phyloP scores from a whole-genome alignment of 1,140 invertebrate species.

The Drosophila azteca region DNA sequence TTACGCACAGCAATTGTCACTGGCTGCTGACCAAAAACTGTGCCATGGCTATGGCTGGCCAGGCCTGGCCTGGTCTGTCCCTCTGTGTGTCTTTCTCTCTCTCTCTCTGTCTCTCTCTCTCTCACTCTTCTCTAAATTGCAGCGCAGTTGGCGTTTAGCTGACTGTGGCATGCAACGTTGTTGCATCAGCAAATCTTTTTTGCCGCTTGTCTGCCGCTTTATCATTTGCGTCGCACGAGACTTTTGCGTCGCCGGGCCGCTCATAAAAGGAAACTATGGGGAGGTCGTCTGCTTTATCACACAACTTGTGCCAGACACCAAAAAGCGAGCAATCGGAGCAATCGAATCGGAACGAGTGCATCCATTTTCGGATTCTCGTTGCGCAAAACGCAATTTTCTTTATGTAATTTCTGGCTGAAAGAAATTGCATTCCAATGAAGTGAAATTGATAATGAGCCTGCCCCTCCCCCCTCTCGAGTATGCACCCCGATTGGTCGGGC shows the following conservation, averaged over 20 bases:
- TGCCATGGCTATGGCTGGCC: constrained; percentile 60
- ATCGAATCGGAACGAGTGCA: constrained; percentile 26
- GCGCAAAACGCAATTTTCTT: constrained; percentile 55
- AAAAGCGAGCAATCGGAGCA: constrained; percentile 37
- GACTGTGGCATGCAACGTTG: constrained; percentile 73
- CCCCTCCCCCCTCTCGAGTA: background rate
- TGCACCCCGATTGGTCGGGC: background rate
- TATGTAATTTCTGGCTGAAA: constrained; percentile 52
- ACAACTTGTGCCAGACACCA: constrained; percentile 58
- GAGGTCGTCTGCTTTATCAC: constrained; percentile 72
- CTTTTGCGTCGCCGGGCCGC: constrained; percentile 67
- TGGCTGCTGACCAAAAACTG: constrained; percentile 68
- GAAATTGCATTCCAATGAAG: constrained; percentile 45
- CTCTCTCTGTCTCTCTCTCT: constrained; percentile 22
- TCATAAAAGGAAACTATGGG: constrained; percentile 71
- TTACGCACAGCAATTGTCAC: constrained; percentile 54
- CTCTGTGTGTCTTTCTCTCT: constrained; percentile 9
- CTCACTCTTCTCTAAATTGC: constrained; percentile 36
- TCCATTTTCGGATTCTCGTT: constrained; percentile 23
- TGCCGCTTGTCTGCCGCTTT: constrained; percentile 44
- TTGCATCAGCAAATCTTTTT: constrained; percentile 74
- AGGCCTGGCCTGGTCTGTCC: constrained; percentile 4
- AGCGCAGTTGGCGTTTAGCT: constrained; percentile 74
- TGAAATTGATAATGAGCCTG: constrained; percentile 66
- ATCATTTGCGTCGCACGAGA: constrained; percentile 72